phyloP scores from a whole-genome alignment of 2,113 vertebrate species.

The Anolis sagrei region DNA sequence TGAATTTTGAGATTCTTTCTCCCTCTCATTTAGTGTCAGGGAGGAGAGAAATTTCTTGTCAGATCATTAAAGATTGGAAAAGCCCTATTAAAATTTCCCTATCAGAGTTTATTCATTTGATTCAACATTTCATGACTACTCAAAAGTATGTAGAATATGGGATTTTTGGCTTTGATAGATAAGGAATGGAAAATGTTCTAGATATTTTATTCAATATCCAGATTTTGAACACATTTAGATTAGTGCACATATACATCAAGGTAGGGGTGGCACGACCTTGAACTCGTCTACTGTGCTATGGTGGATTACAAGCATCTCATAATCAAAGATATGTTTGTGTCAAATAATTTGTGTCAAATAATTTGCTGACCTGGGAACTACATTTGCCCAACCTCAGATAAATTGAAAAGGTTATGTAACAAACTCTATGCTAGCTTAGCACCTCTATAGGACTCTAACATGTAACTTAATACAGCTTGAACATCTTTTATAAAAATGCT shows the following conservation, averaged over 20 bases:
- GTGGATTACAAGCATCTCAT: too few relatives aligned
- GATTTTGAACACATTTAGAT: too few relatives aligned
- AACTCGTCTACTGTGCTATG: too few relatives aligned
- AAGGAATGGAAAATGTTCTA: not conserved
- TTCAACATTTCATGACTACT: not conserved
- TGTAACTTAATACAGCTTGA: too few relatives aligned
- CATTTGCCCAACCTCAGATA: too few relatives aligned
- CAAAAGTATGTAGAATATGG: constrained; percentile 4
- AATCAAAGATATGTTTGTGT: too few relatives aligned
- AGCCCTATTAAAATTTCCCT: constrained; percentile 8
- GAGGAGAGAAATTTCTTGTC: constrained; percentile 31
- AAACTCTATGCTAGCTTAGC: not conserved
- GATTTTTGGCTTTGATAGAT: not conserved
- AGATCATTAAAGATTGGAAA: constrained; percentile 23
- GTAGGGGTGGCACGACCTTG: too few relatives aligned
- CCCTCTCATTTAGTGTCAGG: constrained; percentile 7
- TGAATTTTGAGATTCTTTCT: constrained; percentile 27
- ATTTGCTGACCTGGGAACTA: too few relatives aligned
- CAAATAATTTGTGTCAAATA: too few relatives aligned
- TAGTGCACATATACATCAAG: too few relatives aligned
- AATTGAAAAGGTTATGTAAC: not conserved
- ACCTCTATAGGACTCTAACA: too few relatives aligned
- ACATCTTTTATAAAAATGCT: too few relatives aligned
- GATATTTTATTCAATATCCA: not conserved
- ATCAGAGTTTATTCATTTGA: not conserved